Evolutionary conservation across 2,797 vertebrate species (phyloP).

Genomic region (Syndactyla subalaris): DNA sequence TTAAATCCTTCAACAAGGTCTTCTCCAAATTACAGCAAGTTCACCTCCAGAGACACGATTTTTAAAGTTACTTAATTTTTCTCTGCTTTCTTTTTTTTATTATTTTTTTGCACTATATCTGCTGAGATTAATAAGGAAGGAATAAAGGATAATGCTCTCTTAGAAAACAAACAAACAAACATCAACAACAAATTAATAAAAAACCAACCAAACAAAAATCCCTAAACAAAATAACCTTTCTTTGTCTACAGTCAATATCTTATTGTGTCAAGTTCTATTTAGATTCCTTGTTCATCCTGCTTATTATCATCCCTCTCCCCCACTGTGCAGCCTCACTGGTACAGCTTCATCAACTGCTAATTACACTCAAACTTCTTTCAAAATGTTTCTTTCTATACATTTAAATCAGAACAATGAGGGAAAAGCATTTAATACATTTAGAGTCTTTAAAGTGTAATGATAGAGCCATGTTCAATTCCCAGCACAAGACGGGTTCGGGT

Average conservation of each 20-base stretch:
- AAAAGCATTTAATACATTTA: not conserved
- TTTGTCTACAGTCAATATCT: not conserved
- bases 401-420: not conserved
- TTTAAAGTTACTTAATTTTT: not conserved
- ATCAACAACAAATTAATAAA: not conserved
- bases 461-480: not conserved
- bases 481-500: accelerated
- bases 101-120: not conserved
- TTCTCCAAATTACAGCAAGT: not conserved
- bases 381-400: not conserved
- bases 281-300: not conserved
- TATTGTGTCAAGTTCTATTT: not conserved
- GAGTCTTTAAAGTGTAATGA: not conserved
- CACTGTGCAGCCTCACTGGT: not conserved
- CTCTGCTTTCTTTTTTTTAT: not conserved
- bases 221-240: accelerated
- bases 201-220: not conserved
- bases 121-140: not conserved
- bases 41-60: not conserved
- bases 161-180: not conserved
- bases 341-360: not conserved
- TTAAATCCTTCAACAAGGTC: not conserved
- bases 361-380: not conserved
- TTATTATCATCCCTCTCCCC: not conserved
- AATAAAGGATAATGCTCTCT: not conserved